Percentiles rank a stretch among this genome's conserved stretches.
Evolutionary conservation across 2,888 invertebrate genomes (phyloP).

Genomic region (Mactromeris polynyma): DNA sequence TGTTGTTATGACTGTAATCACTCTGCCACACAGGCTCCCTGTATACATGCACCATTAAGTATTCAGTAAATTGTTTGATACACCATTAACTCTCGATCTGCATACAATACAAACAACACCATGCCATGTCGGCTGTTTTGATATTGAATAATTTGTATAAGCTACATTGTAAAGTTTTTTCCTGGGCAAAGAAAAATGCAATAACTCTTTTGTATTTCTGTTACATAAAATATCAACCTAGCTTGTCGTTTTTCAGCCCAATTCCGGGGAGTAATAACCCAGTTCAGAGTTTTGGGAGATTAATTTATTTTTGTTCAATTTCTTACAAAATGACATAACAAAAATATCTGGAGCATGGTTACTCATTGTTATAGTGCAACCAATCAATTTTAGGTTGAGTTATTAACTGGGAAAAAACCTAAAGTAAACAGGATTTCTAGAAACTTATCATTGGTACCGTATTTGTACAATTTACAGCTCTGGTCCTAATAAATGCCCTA

Average conservation of each 20-base stretch:
- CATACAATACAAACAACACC: neutral
- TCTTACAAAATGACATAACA: conserved; percentile 8
- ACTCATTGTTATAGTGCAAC: neutral
- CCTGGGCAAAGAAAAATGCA: neutral
- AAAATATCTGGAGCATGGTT: neutral
- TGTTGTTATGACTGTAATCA: too few relatives aligned
- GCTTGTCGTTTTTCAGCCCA: neutral
- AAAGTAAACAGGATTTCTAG: neutral
- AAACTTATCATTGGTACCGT: neutral
- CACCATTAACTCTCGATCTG: neutral
- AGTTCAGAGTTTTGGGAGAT: neutral
- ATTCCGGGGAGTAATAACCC: neutral
- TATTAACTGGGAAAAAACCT: neutral
- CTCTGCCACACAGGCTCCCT: too few relatives aligned
- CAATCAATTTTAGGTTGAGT: conserved; percentile 1
- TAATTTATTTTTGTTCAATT: conserved; percentile 17
- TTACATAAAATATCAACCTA: neutral
- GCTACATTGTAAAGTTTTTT: neutral
- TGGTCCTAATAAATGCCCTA: neutral
- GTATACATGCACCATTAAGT: too few relatives aligned
- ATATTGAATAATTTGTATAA: neutral
- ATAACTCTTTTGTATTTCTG: neutral
- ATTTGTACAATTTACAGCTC: neutral
- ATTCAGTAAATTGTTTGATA: too few relatives aligned
- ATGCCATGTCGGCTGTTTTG: neutral